Evolutionary conservation across 2,113 vertebrate genomes (phyloP).

Genomic region (Clarias batrachus): DNA sequence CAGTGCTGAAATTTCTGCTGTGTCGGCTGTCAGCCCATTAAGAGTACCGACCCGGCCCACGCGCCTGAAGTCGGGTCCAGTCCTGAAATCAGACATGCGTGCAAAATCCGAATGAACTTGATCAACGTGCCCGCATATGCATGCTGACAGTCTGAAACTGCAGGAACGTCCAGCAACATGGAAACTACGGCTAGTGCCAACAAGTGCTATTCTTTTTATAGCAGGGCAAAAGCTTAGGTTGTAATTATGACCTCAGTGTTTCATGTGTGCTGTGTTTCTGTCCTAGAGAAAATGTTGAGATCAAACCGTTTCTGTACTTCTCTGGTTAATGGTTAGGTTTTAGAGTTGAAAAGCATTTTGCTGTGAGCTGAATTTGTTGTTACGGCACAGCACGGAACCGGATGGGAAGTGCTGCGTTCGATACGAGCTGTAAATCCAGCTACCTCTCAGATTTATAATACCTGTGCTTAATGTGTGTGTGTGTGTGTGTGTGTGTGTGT

Average conservation of each 20-base stretch:
- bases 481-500: not conserved
- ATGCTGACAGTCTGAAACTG: conserved; percentile 18
- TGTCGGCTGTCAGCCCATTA: conserved; percentile 3
- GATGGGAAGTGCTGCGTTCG: not conserved
- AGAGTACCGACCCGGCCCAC: not conserved
- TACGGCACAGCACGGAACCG: not conserved
- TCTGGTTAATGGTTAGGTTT: conserved; percentile 9
- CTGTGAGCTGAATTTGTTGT: not conserved
- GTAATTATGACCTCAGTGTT: conserved; percentile 42
- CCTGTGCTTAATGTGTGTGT: not conserved
- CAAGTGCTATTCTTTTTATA: conserved; percentile 18
- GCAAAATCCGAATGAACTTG: conserved; percentile 9
- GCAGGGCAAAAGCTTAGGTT: conserved; percentile 20
- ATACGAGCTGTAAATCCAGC: not conserved
- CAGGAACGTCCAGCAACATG: conserved; percentile 45
- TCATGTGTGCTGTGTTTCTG: conserved; percentile 6
- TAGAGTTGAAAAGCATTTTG: conserved; percentile 2
- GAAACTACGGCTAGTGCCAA: conserved; percentile 40
- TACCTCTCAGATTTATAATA: conserved; percentile 15
- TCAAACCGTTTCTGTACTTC: not conserved
- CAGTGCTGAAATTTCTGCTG: not conserved
- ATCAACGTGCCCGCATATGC: conserved; percentile 13
- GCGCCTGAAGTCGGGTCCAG: not conserved
- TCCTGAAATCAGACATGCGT: conserved; percentile 17
- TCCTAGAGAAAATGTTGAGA: not conserved